Conservation (phyloP, 2,113 vertebrate species). For the Thryonomys swinderianus region DNA sequence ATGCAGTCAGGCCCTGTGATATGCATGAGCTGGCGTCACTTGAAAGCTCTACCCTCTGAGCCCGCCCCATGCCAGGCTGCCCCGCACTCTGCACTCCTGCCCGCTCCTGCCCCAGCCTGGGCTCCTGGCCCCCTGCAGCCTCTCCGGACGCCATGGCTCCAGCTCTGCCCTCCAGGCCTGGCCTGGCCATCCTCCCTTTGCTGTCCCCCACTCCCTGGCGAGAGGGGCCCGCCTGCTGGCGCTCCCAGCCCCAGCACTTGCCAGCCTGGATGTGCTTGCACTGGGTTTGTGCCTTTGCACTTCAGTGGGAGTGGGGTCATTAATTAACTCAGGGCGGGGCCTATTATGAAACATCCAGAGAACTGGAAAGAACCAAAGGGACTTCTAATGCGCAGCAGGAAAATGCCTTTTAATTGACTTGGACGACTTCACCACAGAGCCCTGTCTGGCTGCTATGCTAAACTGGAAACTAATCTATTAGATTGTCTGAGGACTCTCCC, state of each 20-base stretch:
- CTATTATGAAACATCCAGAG: slow-evolving; percentile 72
- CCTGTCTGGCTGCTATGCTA: slow-evolving; percentile 82
- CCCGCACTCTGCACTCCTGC: not conserved
- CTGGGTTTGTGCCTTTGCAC: slow-evolving; percentile 33
- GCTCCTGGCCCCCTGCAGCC: not conserved
- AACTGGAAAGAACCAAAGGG: slow-evolving; percentile 65
- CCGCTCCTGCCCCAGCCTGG: not conserved
- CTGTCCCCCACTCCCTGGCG: slow-evolving; percentile 1
- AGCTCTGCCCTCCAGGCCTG: not conserved
- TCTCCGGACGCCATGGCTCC: too few relatives aligned
- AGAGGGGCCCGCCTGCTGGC: slow-evolving; percentile 38
- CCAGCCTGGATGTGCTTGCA: slow-evolving; percentile 21
- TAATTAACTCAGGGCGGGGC: slow-evolving; percentile 76
- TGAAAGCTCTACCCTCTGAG: not conserved
- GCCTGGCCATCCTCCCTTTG: not conserved
- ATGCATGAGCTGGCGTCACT: not conserved
- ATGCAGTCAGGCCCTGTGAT: not conserved
- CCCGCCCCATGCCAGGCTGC: not conserved
- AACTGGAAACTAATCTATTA: slow-evolving; percentile 80
- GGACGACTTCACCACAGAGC: slow-evolving; percentile 75
- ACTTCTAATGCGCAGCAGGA: slow-evolving; percentile 74
- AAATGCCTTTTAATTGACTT: slow-evolving; percentile 79
- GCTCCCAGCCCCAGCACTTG: not conserved
- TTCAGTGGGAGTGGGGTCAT: slow-evolving; percentile 66
- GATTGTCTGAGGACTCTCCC: slow-evolving; percentile 65